Conservation (phyloP, 2,797 vertebrate genomes). For the Darevskia mixta region DNA sequence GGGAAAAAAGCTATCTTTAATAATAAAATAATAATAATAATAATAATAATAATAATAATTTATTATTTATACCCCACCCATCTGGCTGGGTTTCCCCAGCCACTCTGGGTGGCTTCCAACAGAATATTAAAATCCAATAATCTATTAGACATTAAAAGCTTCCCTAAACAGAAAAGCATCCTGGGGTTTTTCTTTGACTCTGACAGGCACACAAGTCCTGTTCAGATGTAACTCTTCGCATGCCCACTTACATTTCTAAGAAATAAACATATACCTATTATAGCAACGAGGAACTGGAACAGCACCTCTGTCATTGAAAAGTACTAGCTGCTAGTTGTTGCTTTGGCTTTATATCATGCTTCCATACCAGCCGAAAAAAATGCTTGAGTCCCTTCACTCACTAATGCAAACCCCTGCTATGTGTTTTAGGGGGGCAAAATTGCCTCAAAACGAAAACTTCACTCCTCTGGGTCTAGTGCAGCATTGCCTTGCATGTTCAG, state of each 20-base stretch:
- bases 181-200: not conserved
- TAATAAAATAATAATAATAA: not conserved
- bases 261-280: not conserved
- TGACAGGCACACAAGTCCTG: not conserved
- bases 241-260: not conserved
- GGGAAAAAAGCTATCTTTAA: slow-evolving; percentile 50
- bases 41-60: too few species aligned
- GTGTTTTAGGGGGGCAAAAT: not conserved
- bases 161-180: slow-evolving; percentile 21
- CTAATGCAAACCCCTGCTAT: not conserved
- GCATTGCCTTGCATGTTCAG: not conserved
- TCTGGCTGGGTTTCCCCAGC: too few species aligned
- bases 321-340: not conserved
- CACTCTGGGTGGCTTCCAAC: too few species aligned
- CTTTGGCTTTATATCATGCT: not conserved
- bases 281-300: not conserved
- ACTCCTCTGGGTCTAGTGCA: not conserved
- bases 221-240: not conserved
- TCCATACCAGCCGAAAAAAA: not conserved
- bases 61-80: too few species aligned
- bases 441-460: not conserved
- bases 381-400: not conserved
- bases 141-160: too few species aligned
- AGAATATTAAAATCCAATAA: too few species aligned
- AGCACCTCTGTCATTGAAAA: not conserved